A percentile compares a stretch with the other conserved stretches of the same genome.
Evolutionary conservation across 2,888 invertebrate genomes (phyloP).

Genomic region (Stegophylla sp.): DNA sequence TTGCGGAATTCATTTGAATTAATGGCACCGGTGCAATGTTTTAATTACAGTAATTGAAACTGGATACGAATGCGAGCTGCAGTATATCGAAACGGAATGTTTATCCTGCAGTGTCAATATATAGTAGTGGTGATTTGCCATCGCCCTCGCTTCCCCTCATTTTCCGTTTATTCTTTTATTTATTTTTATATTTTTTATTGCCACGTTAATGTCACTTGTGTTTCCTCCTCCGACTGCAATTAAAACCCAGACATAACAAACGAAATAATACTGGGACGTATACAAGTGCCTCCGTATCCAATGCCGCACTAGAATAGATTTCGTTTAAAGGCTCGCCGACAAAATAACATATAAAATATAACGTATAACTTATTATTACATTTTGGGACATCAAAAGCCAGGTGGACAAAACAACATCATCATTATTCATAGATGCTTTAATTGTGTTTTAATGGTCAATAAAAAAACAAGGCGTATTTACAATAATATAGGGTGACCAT

Average conservation of each 20-base stretch:
- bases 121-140: not conserved
- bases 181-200: too few species aligned
- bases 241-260: not conserved
- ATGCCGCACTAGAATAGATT: not conserved
- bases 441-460: too few species aligned
- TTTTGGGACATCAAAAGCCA: too few species aligned
- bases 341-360: too few species aligned
- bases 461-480: too few species aligned
- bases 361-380: too few species aligned
- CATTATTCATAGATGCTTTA: too few species aligned
- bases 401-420: too few species aligned
- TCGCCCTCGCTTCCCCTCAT: not conserved
- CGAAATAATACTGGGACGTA: not conserved
- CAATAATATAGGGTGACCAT: too few species aligned
- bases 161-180: too few species aligned
- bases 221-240: not conserved
- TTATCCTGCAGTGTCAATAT: conserved; percentile 11
- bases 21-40: not conserved
- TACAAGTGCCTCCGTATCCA: not conserved
- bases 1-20: conserved; percentile 12
- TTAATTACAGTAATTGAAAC: conserved; percentile 27
- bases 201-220: not conserved
- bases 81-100: not conserved
- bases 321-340: too few species aligned
- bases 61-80: not conserved